A percentile compares a stretch with the other conserved stretches of the same genome.
Conservation (phyloP, 2,888 invertebrate species). For the Drosophila maculinotata region DNA sequence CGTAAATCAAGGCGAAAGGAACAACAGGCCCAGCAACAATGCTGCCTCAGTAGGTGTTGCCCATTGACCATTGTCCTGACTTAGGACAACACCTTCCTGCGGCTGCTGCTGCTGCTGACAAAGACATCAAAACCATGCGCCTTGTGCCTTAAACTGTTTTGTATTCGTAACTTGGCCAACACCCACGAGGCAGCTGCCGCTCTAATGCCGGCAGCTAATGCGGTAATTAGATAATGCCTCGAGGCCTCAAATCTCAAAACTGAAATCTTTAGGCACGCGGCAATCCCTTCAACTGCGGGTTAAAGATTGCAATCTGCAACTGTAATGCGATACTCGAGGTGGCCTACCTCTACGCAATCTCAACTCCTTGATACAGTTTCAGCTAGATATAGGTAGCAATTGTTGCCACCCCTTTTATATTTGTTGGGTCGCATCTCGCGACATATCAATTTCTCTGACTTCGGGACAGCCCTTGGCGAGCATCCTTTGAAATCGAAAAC, state of each 20-base stretch:
- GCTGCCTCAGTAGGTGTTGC: conserved; percentile 66
- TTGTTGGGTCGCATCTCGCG: conserved; percentile 31
- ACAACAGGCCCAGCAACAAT: conserved; percentile 42
- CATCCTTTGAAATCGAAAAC: conserved; percentile 76
- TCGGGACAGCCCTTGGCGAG: conserved; percentile 61
- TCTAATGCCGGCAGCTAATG: conserved; percentile 57
- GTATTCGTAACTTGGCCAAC: conserved; percentile 49
- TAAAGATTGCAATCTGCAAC: conserved; percentile 74
- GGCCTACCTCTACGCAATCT: conserved; percentile 33
- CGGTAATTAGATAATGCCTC: conserved; percentile 76
- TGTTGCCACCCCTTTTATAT: conserved; percentile 66
- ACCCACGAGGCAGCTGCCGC: conserved; percentile 68
- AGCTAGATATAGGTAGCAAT: conserved; percentile 34
- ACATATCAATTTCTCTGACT: conserved; percentile 68
- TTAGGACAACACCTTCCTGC: conserved; percentile 56
- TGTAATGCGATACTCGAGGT: conserved; percentile 60
- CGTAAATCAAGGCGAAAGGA: conserved; percentile 77
- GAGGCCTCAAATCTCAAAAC: conserved; percentile 13
- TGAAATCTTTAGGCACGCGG: conserved; percentile 63
- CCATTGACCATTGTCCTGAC: conserved; percentile 49
- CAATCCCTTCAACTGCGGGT: conserved; percentile 40
- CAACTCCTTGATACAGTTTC: conserved; percentile 63
- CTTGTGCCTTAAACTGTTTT: conserved; percentile 60
- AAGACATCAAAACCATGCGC: conserved; percentile 69
- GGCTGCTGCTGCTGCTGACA: conserved; percentile 46